Base-by-base conservation (phyloP, 1,140 invertebrate species). In the Drosophila hydei region DNA sequence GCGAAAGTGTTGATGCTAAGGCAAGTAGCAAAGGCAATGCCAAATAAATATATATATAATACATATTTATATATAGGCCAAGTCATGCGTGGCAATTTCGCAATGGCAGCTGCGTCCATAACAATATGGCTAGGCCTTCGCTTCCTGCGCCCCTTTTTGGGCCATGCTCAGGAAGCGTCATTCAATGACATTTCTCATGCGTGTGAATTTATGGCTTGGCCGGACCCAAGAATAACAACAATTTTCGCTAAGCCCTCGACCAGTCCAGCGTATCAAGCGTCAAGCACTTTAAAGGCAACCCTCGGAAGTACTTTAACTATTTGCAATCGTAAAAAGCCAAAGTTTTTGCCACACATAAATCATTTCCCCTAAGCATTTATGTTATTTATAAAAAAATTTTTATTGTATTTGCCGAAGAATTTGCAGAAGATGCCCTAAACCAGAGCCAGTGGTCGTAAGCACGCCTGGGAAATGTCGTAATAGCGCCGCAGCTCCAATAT, bases 131-230 rank as follows among this genome's bases (percentile, higher is more conserved):
- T 25, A 23, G 30, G 43, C 33, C 58, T 45, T n/a, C 18, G 4
- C 43, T 14, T 40, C 11, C 30, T 14, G 27, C 14, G 18, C 38
- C 40, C 60, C 7, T 30, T 8, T 30, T 30, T 1, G 27, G 36
- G 43, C 23, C n/a, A 23, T 18, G 21, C 3, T 5, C 3, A 38
- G 21, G 30, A 16, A 33, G 58, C 52, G 64, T 52, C 38, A 87
- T 84, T 77, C 77, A 85, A 81, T 87, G 81, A 85, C 80, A 85
- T 77, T 85, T 65, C 70, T 85, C 77, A 74, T 80, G 80, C 77
- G 81, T 85, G 80, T 68, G 74, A 85, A 85, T 85, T 85, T 85
- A 85, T 85, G 79, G 61, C 67, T 42, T 54, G 56, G 45, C 56
- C 52, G 69, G 50, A 48, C 36, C 45, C 51, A 67, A 73, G 18